Percentiles rank a stretch among this genome's conserved stretches.
Conservation (phyloP, 2,113 vertebrate species). For the Acrocephalus arundinaceus region DNA sequence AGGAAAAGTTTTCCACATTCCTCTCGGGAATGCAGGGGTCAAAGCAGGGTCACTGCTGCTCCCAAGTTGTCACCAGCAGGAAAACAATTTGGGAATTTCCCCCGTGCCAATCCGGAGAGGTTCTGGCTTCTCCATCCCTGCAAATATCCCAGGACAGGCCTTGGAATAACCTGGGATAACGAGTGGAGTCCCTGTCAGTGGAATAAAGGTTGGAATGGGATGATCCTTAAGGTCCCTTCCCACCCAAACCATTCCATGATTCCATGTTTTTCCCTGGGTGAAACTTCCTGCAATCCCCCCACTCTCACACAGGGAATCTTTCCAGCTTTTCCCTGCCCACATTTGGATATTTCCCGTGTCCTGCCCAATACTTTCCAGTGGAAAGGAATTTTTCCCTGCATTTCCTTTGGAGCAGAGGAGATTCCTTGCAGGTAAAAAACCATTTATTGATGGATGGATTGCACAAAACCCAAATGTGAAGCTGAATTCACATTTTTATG, state of each 20-base stretch:
- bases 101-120: not conserved
- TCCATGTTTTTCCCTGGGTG: not conserved
- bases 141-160: not conserved
- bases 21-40: not conserved
- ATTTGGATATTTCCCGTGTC: not conserved
- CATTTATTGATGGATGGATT: not conserved
- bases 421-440: not conserved
- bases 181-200: too few species aligned
- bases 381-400: not conserved
- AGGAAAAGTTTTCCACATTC: not conserved
- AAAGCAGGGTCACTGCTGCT: not conserved
- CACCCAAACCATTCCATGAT: not conserved
- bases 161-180: not conserved
- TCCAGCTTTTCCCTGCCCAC: not conserved
- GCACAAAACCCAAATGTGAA: accelerated
- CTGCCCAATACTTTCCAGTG: accelerated
- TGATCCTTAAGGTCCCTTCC: not conserved
- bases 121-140: not conserved
- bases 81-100: not conserved
- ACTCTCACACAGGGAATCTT: not conserved
- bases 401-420: not conserved
- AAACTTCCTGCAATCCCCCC: not conserved
- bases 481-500: not conserved
- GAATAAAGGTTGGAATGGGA: not conserved
- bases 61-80: not conserved